These are phyloP conservation scores for Poicephalus meyeri DNA, from an alignment of 2,113 vertebrate genomes.

Conservation along the genomic window DNA sequence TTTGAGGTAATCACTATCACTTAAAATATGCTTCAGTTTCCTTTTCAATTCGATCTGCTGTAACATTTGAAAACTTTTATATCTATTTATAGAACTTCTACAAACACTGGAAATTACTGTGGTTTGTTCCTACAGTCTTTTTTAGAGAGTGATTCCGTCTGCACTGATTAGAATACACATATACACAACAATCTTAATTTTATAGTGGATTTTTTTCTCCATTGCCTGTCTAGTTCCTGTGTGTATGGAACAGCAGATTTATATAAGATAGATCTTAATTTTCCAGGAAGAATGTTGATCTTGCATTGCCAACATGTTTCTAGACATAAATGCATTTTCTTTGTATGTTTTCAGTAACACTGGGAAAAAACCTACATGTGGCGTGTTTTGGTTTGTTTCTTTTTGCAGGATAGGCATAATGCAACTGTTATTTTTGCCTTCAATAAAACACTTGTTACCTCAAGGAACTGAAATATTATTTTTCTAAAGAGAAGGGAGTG, in stretches of 20 bases:
- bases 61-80: background rate
- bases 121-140: background rate
- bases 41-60: background rate
- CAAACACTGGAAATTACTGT: background rate
- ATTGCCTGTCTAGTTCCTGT: background rate
- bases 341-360: background rate
- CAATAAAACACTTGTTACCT: background rate
- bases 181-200: background rate
- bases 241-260: background rate
- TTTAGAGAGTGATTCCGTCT: background rate
- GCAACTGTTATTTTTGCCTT: background rate
- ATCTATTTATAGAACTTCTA: background rate
- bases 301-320: background rate
- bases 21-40: background rate
- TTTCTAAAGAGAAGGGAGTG: background rate
- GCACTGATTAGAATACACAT: fast-evolving
- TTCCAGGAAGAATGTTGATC: background rate
- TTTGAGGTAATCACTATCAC: background rate
- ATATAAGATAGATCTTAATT: background rate
- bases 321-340: background rate
- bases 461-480: background rate
- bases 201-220: background rate
- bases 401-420: background rate
- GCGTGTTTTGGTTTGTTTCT: background rate
- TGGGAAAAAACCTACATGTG: background rate